phyloP scores from a whole-genome alignment of 2,888 invertebrate species.

The Lasioglossum zephyrum region DNA sequence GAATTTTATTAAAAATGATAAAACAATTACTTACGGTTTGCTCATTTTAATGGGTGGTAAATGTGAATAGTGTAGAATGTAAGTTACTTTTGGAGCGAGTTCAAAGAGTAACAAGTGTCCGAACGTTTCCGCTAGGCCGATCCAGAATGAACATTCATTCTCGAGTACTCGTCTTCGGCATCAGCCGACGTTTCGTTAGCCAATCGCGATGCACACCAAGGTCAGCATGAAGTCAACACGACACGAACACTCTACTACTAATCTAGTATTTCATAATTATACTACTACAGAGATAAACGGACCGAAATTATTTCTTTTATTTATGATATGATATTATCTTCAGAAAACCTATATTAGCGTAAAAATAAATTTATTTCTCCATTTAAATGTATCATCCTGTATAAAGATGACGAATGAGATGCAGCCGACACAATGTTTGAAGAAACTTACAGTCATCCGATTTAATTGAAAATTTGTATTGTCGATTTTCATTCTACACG shows the following conservation, averaged over 20 bases:
- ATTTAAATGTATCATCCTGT: background rate
- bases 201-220: slow-evolving; percentile 71
- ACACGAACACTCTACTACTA: slow-evolving; percentile 26
- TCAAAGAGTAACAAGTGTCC: slow-evolving; percentile 70
- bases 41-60: slow-evolving; percentile 50
- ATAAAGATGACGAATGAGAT: background rate
- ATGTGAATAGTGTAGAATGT: background rate
- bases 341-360: no score
- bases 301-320: slow-evolving; percentile 7
- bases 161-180: slow-evolving; percentile 46
- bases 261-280: slow-evolving; percentile 44
- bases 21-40: slow-evolving; percentile 62
- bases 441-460: background rate
- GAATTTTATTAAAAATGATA: slow-evolving; percentile 8
- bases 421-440: background rate
- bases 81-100: slow-evolving; percentile 25
- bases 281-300: slow-evolving; percentile 30
- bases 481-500: background rate
- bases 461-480: background rate
- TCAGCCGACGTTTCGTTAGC: slow-evolving; percentile 74
- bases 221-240: slow-evolving; percentile 54
- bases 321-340: background rate
- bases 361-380: background rate
- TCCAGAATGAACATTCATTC: slow-evolving; percentile 56
- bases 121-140: slow-evolving; percentile 40